Evolutionary conservation across 2,888 invertebrate species (phyloP).

Genomic region (Lochmaea capreae): DNA sequence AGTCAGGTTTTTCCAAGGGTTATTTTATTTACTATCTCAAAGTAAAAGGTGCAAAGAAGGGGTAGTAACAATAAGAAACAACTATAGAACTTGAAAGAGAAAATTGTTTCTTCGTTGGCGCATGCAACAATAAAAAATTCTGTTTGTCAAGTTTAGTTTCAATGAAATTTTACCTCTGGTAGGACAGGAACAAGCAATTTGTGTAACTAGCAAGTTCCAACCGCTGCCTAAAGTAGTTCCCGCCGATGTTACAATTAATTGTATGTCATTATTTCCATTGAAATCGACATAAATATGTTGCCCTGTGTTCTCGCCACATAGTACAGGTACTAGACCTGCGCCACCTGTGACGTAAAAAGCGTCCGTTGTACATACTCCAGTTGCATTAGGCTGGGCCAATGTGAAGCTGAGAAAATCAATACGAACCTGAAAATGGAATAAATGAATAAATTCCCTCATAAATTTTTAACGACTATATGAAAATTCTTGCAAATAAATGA

Average conservation of each 20-base stretch:
- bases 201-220: slow-evolving; percentile 81
- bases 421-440: slow-evolving; percentile 69
- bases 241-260: slow-evolving; percentile 71
- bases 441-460: slow-evolving; percentile 38
- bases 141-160: not conserved
- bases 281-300: slow-evolving; percentile 83
- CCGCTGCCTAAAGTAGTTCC: slow-evolving; percentile 71
- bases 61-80: too few relatives aligned
- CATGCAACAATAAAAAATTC: too few relatives aligned
- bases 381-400: slow-evolving; percentile 77
- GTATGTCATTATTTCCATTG: slow-evolving; percentile 74
- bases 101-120: too few relatives aligned
- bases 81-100: too few relatives aligned
- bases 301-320: slow-evolving; percentile 85
- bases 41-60: too few relatives aligned
- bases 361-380: slow-evolving; percentile 78
- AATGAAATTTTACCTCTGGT: slow-evolving; percentile 68
- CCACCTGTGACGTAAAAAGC: slow-evolving; percentile 77
- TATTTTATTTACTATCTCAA: too few relatives aligned
- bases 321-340: slow-evolving; percentile 75
- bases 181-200: slow-evolving; percentile 78
- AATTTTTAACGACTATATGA: too few relatives aligned
- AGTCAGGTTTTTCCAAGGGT: too few relatives aligned
- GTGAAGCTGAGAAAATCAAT: slow-evolving; percentile 81
- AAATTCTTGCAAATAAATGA: too few relatives aligned